These are phyloP conservation scores for Lutjanus erythropterus DNA, from an alignment of 2,113 vertebrate genomes.

Conservation along the genomic window DNA sequence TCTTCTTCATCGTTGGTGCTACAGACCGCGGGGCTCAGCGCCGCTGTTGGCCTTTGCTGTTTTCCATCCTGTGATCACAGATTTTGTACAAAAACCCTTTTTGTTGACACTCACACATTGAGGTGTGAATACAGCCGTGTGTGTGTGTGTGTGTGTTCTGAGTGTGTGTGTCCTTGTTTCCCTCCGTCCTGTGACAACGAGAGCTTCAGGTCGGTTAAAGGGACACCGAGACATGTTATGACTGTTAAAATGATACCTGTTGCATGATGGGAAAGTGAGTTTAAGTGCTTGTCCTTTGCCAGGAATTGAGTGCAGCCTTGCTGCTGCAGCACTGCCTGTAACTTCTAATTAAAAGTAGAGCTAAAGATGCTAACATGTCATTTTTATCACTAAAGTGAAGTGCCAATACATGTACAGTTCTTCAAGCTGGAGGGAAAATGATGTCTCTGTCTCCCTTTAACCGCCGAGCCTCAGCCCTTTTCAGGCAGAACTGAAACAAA, in stretches of 20 bases:
- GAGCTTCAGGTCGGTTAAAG: conserved; percentile 35
- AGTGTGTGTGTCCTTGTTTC: conserved; percentile 8
- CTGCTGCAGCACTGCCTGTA: background rate
- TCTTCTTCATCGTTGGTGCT: conserved; percentile 65
- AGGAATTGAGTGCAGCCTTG: background rate
- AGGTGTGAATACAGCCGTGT: conserved; percentile 8
- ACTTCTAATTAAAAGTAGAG: background rate
- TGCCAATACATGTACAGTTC: background rate
- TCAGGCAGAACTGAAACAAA: conserved; percentile 26
- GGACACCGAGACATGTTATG: background rate
- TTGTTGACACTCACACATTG: background rate
- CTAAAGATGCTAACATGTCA: background rate
- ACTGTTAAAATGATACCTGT: conserved; percentile 47
- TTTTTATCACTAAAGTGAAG: conserved; percentile 5
- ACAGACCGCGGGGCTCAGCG: conserved; percentile 6
- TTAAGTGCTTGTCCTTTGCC: background rate
- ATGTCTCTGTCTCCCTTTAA: conserved; percentile 4
- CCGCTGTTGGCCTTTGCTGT: background rate
- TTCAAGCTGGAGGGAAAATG: background rate
- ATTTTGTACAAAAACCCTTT: conserved; percentile 14
- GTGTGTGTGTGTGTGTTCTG: background rate
- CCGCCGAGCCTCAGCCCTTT: background rate
- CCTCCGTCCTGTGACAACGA: conserved; percentile 28
- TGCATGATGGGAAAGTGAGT: conserved; percentile 53
- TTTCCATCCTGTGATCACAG: conserved; percentile 23